Conservation (phyloP, 2,888 invertebrate species). For the Nemurella pictetii region DNA sequence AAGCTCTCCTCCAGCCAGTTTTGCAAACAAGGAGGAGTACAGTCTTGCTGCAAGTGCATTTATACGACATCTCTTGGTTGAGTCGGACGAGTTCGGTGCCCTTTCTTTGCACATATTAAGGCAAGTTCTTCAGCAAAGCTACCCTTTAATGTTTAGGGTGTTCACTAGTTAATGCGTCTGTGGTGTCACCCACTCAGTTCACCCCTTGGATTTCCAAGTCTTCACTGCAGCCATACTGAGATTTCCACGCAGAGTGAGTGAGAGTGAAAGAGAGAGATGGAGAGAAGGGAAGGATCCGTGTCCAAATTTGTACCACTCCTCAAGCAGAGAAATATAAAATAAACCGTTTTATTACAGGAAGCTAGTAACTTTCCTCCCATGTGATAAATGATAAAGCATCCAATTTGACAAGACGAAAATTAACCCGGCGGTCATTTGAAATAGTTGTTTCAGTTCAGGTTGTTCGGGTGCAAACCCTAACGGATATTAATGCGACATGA, state of each 20-base stretch:
- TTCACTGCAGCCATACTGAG: not conserved
- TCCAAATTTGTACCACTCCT: not conserved
- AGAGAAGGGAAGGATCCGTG: too few species aligned
- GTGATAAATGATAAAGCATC: not conserved
- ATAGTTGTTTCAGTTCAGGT: too few species aligned
- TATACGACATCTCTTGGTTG: not conserved
- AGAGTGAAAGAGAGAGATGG: not conserved
- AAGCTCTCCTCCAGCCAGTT: not conserved
- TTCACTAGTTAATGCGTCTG: not conserved
- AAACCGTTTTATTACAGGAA: too few species aligned
- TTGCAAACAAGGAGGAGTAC: not conserved
- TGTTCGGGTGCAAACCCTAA: too few species aligned
- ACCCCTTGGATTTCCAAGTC: not conserved
- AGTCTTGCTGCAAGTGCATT: not conserved
- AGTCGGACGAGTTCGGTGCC: not conserved
- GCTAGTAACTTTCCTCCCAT: not conserved
- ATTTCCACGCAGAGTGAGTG: not conserved
- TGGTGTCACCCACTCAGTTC: not conserved
- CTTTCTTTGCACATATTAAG: not conserved
- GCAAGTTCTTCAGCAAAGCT: not conserved
- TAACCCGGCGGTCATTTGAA: too few species aligned
- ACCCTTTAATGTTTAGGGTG: not conserved
- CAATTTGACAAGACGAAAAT: not conserved
- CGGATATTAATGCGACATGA: too few species aligned
- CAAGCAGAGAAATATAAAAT: too few species aligned